These are phyloP conservation scores for Schizopygopsis malacanthus DNA, from an alignment of 2,797 vertebrate species.

Conservation along the genomic window DNA sequence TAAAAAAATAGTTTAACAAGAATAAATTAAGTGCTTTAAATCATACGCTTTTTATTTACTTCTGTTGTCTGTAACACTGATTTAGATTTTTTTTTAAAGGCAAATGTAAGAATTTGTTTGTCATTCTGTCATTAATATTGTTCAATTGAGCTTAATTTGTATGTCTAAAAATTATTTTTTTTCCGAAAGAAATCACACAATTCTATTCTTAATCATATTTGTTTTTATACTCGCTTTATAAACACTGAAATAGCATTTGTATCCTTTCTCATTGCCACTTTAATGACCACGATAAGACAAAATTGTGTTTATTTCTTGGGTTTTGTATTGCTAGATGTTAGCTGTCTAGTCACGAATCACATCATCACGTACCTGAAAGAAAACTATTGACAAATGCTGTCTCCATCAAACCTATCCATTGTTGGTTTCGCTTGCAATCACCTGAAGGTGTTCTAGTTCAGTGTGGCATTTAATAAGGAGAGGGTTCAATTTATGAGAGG, in stretches of 20 bases:
- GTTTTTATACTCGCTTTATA: neutral
- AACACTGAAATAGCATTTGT: neutral
- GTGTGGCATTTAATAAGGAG: constrained; percentile 13
- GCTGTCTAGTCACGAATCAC: neutral
- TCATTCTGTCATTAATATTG: neutral
- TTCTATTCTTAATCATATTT: neutral
- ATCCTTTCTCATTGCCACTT: neutral
- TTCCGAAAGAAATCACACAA: neutral
- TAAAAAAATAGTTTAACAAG: neutral
- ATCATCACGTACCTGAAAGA: constrained; percentile 17
- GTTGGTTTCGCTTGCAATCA: constrained; percentile 22
- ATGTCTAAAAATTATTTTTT: neutral
- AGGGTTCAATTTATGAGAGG: neutral
- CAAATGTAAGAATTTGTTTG: neutral
- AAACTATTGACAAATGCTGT: constrained; percentile 17
- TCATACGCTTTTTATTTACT: neutral
- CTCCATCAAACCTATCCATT: constrained; percentile 27
- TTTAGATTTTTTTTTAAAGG: neutral
- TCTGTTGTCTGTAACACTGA: neutral
- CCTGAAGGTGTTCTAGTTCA: neutral
- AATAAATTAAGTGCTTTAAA: neutral
- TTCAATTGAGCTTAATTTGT: neutral
- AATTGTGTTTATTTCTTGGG: neutral
- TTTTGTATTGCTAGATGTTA: neutral
- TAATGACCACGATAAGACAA: neutral